Base-by-base conservation (phyloP, 2,888 invertebrate genomes). In the Agonopterix subpropinquella region DNA sequence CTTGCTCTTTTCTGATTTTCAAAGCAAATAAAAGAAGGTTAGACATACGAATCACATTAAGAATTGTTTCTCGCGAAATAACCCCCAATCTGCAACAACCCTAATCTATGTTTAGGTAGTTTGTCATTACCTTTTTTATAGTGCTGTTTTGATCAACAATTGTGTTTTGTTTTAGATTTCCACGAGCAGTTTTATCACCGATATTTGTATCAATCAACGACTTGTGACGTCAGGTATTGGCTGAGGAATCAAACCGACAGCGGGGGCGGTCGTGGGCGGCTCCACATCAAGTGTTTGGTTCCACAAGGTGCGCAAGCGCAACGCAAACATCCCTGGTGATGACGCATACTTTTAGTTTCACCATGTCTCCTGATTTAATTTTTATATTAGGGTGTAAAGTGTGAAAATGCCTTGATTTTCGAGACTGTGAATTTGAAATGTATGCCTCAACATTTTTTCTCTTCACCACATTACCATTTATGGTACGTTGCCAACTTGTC, bases 401-500 rank as follows among this genome's bases (percentile, higher is more conserved):
- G 10, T 42, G 10, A 11, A 8, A 11, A 42, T n/a, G 11, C n/a
- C 10, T 39, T 39, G 39, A 28, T 39, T 11, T 10, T 39, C 39
- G 11, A 39, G n/a, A 42, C 11, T 11, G 11, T 42, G 42, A 42
- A 8, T 42, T 11, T 11, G n/a, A 11, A 11, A 11, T 11, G 41
- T 41, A 4, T 18, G 4, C 18, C 4, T 28, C 1, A 28, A 28
- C 28, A 28, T 28, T 28, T 28, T 28, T 28, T 5, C 28, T 28
- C 28, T 28, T 28, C 28, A 28, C 28, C 28, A 28, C 28, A 77
- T 74, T 73, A 68, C 85, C 80, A 79, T 82, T 78, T 85, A 81
- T 70, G 83, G 83, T 58, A 54, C 28, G 28, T 28, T 28, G 53
- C 55, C 28, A 28, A 28, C 28, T 28, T 28, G 28, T 28, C 52